A percentile compares a stretch with the other conserved stretches of the same genome.
phyloP scores from a whole-genome alignment of 2,113 vertebrate genomes.

The Spea multiplicata region DNA sequence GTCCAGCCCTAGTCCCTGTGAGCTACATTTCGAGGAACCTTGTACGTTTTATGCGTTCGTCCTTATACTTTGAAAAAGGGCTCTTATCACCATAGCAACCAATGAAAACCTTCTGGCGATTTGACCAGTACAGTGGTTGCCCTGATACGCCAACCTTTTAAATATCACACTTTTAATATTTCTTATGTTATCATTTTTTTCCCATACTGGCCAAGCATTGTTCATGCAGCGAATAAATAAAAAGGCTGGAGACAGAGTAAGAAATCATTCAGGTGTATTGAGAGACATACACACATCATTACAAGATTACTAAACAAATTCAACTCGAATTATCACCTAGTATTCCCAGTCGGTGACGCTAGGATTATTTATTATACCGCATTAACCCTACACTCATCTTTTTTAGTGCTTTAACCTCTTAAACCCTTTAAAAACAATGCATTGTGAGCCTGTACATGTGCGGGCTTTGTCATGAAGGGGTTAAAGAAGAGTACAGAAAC shows the following conservation, averaged over 20 bases:
- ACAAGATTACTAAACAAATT: constrained; percentile 5
- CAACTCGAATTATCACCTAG: neutral
- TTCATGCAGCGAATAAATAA: constrained; percentile 22
- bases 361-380: neutral
- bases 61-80: too few relatives aligned
- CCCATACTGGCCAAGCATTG: neutral
- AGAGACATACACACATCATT: neutral
- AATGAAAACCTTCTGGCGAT: too few relatives aligned
- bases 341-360: neutral
- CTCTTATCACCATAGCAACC: too few relatives aligned
- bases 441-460: too few relatives aligned
- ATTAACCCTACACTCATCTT: neutral
- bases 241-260: constrained; percentile 51
- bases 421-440: too few relatives aligned
- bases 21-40: too few relatives aligned
- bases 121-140: too few relatives aligned
- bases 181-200: too few relatives aligned
- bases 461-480: neutral
- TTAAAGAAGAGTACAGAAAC: neutral
- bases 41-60: too few relatives aligned
- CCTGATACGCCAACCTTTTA: too few relatives aligned
- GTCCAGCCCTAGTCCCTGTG: too few relatives aligned
- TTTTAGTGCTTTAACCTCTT: neutral
- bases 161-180: too few relatives aligned
- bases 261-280: constrained; percentile 14